Percentiles rank a stretch among this genome's conserved stretches.
Conservation (phyloP, 92 coral and sea anemone genomes). For the Paramuricea clavata region DNA sequence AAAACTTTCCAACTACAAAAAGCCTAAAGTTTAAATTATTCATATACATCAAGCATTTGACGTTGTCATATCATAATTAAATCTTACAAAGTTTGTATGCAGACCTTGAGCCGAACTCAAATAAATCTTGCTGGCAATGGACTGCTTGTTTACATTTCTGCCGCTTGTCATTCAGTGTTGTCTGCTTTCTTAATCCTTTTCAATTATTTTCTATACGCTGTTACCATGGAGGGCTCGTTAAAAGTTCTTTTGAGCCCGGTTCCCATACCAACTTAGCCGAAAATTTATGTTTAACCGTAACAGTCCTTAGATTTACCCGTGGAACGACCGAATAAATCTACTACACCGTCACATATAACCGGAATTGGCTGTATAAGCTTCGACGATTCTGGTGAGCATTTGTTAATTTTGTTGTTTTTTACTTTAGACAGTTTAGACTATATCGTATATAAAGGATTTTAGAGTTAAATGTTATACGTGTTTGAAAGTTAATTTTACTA, state of each 20-base stretch:
- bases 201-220: not conserved
- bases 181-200: constrained; percentile 10
- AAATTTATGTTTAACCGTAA: constrained; percentile 1
- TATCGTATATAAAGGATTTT: too few relatives aligned
- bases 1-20: too few relatives aligned
- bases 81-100: not conserved
- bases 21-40: too few relatives aligned
- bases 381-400: not conserved
- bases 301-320: not conserved
- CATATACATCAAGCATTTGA: not conserved
- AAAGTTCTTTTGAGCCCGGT: not conserved
- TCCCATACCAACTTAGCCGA: constrained; percentile 12
- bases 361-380: not conserved
- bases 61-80: not conserved
- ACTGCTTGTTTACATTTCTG: not conserved
- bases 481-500: too few relatives aligned
- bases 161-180: not conserved
- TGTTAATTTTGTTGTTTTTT: not conserved
- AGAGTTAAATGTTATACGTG: too few relatives aligned
- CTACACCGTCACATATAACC: not conserved
- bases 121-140: not conserved
- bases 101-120: not conserved
- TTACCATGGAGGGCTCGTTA: constrained; percentile 24
- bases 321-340: not conserved
- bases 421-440: too few relatives aligned